phyloP scores from a whole-genome alignment of 64 coral and sea anemone genomes.

The Dendrophyllia cribrosa region DNA sequence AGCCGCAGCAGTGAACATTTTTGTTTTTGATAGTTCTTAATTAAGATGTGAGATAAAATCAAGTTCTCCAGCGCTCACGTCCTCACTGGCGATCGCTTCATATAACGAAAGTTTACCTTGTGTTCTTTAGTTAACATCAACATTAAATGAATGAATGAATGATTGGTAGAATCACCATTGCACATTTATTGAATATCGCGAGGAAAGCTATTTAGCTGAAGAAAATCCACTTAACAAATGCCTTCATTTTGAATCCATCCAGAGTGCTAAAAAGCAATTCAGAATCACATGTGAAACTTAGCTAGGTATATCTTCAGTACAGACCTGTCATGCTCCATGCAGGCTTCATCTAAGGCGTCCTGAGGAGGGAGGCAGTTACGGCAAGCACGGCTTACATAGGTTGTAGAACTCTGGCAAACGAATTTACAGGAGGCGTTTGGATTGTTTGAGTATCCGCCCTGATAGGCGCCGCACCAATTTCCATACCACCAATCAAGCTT shows the following conservation, averaged over 20 bases:
- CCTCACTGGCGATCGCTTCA: too few relatives aligned
- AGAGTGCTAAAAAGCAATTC: neutral
- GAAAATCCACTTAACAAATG: neutral
- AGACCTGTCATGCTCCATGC: conserved; percentile 58
- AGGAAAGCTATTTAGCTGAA: too few relatives aligned
- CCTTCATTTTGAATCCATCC: neutral
- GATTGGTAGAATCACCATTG: too few relatives aligned
- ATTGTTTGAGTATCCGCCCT: conserved; percentile 27
- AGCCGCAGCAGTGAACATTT: too few relatives aligned
- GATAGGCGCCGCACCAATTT: conserved; percentile 44
- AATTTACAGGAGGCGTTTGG: conserved; percentile 9
- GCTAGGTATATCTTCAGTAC: neutral
- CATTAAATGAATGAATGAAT: too few relatives aligned
- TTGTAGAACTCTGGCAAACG: neutral
- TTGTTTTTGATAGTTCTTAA: too few relatives aligned
- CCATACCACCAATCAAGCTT: conserved; percentile 49
- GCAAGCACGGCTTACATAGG: conserved; percentile 7
- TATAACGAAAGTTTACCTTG: too few relatives aligned
- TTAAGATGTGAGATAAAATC: too few relatives aligned
- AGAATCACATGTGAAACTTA: neutral
- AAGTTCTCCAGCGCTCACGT: too few relatives aligned
- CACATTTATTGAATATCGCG: too few relatives aligned
- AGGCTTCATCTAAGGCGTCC: conserved; percentile 32
- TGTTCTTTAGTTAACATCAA: too few relatives aligned
- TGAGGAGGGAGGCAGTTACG: conserved; percentile 23